A percentile compares a stretch with the other conserved stretches of the same genome.
Conservation (phyloP, 1,140 invertebrate species). For the Calycopis cecrops region DNA sequence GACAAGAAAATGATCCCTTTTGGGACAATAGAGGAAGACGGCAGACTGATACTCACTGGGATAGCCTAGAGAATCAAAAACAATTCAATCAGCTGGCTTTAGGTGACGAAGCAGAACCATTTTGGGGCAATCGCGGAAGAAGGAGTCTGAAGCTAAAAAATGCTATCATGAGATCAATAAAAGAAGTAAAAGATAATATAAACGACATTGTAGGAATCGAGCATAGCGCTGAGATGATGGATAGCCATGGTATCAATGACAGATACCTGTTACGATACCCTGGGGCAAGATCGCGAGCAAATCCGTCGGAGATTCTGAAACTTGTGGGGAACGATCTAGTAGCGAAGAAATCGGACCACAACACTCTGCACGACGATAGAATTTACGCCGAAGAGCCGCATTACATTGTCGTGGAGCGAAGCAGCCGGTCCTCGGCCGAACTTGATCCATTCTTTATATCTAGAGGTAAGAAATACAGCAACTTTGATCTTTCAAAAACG, state of each 20-base stretch:
- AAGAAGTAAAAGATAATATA: constrained; percentile 41
- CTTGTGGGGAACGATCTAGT: constrained; percentile 14
- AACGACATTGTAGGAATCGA: constrained; percentile 35
- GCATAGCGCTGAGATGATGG: constrained; percentile 12
- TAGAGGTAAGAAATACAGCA: constrained; percentile 55
- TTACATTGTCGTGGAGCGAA: constrained; percentile 62
- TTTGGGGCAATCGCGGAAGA: constrained; percentile 37
- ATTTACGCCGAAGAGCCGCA: constrained; percentile 63
- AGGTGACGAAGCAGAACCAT: constrained; percentile 32
- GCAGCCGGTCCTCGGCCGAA: constrained; percentile 54
- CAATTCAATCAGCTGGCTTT: constrained; percentile 20
- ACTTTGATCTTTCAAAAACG: constrained; percentile 33
- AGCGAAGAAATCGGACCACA: constrained; percentile 34
- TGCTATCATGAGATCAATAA: constrained; percentile 40
- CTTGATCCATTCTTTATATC: constrained; percentile 62
- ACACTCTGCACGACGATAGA: constrained; percentile 47
- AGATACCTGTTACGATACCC: neutral
- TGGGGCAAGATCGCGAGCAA: no score
- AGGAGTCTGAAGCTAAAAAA: constrained; percentile 42
- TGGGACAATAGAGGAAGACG: constrained; percentile 46
- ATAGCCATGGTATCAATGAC: neutral
- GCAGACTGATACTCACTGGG: constrained; percentile 47
- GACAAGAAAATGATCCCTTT: constrained; percentile 49
- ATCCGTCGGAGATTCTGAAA: neutral
- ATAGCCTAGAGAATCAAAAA: constrained; percentile 44